These are phyloP conservation scores for Onychorhynchus coronatus DNA, from an alignment of 2,113 vertebrate genomes.

Conservation along the genomic window DNA sequence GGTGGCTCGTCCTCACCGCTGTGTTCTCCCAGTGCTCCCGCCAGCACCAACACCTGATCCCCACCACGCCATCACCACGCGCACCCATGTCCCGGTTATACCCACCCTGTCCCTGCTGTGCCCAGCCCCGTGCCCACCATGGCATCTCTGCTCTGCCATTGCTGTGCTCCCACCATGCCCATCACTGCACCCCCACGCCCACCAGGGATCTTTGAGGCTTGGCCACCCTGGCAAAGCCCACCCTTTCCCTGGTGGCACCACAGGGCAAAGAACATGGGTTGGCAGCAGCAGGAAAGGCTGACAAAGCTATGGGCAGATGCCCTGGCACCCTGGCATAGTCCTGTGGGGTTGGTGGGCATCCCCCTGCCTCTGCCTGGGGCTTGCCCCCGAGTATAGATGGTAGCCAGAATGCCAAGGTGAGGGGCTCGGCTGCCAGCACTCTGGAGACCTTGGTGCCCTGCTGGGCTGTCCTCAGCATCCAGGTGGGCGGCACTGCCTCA, in stretches of 20 bases:
- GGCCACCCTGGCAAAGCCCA: background rate
- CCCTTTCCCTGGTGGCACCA: background rate
- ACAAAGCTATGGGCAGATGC: background rate
- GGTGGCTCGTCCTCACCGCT: background rate
- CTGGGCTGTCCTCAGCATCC: background rate
- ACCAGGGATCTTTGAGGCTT: background rate
- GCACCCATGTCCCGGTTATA: background rate
- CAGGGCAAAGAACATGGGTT: background rate
- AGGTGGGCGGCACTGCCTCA: rapidly evolving
- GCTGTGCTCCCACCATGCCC: background rate
- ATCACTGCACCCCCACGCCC: background rate
- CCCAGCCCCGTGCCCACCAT: background rate
- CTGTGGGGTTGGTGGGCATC: background rate
- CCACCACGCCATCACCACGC: background rate
- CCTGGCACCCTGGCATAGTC: background rate
- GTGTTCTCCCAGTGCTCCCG: too few relatives aligned
- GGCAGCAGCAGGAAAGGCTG: background rate
- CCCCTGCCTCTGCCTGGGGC: background rate
- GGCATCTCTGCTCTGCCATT: background rate
- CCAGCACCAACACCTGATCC: background rate
- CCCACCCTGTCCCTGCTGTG: background rate
- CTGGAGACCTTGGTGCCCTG: background rate
- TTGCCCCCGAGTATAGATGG: background rate
- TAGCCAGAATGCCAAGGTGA: background rate
- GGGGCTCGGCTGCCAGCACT: background rate